Conservation (phyloP, 2,113 vertebrate species). For the Oreochromis niloticus region DNA sequence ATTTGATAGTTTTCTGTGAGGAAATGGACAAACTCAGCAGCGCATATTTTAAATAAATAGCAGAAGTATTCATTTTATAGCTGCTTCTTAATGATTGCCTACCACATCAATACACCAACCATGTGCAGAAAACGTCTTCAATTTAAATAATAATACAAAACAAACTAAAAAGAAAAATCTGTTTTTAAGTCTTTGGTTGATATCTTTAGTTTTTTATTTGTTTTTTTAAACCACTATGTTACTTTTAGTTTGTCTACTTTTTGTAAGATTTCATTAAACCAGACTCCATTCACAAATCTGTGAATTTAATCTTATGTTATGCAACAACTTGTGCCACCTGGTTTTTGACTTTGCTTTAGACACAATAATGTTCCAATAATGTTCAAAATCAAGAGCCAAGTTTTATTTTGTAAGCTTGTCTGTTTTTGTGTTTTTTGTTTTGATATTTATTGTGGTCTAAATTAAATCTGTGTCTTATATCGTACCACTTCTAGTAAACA, state of each 20-base stretch:
- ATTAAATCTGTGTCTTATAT: accelerated
- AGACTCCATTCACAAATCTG: background rate
- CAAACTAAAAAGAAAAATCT: background rate
- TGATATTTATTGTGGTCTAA: background rate
- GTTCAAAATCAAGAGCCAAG: background rate
- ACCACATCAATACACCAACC: accelerated
- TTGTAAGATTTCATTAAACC: background rate
- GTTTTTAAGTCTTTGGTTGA: background rate
- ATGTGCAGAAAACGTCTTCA: background rate
- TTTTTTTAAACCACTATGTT: accelerated
- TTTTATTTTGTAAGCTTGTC: background rate
- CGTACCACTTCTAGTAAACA: background rate
- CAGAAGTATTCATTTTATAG: background rate
- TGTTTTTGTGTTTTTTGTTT: background rate
- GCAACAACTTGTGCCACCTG: background rate
- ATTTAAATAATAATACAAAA: background rate
- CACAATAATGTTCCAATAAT: accelerated
- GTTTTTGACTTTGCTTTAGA: background rate
- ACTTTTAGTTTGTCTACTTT: background rate
- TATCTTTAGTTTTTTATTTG: background rate
- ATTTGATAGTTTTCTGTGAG: background rate
- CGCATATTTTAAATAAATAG: accelerated
- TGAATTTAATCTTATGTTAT: background rate
- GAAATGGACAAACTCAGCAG: background rate
- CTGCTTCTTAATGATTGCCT: background rate